A percentile compares a stretch with the other conserved stretches of the same genome.
These are phyloP conservation scores for Julus scandinavius DNA, from an alignment of 2,888 invertebrate genomes.

Conservation along the genomic window DNA sequence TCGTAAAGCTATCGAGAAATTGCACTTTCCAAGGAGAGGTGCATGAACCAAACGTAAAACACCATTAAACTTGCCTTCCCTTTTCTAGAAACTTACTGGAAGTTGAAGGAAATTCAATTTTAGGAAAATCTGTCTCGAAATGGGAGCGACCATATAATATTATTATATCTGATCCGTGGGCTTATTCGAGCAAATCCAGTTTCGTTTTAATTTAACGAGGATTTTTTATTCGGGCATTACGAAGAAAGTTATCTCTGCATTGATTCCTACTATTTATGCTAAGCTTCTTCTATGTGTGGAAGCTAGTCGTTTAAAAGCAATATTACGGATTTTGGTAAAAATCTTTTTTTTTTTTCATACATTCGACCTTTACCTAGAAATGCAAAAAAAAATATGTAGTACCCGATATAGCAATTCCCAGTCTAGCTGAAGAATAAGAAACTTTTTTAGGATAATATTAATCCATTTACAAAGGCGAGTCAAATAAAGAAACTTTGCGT, in stretches of 20 bases:
- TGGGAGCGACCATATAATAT: background rate
- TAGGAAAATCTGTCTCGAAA: conserved; percentile 7
- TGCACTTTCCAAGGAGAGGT: conserved; percentile 10
- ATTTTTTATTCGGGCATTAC: background rate
- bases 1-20: conserved; percentile 22
- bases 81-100: background rate
- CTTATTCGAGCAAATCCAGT: conserved; percentile 13
- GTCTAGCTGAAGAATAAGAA: no score
- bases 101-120: background rate
- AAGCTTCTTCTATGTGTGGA: background rate
- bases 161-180: conserved; percentile 14
- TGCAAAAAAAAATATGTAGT: no score
- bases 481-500: no score
- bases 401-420: no score
- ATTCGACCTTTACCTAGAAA: no score
- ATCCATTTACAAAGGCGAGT: no score
- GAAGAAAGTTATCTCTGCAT: background rate
- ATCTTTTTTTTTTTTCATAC: no score
- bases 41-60: conserved; percentile 28
- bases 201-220: background rate
- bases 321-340: no score
- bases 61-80: conserved; percentile 21
- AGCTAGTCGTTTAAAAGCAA: no score
- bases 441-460: no score
- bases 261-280: background rate